Evolutionary conservation across 2,888 invertebrate species (phyloP), one percentile per base, ranked within the genome.

Genomic region (Nemurella pictetii): DNA sequence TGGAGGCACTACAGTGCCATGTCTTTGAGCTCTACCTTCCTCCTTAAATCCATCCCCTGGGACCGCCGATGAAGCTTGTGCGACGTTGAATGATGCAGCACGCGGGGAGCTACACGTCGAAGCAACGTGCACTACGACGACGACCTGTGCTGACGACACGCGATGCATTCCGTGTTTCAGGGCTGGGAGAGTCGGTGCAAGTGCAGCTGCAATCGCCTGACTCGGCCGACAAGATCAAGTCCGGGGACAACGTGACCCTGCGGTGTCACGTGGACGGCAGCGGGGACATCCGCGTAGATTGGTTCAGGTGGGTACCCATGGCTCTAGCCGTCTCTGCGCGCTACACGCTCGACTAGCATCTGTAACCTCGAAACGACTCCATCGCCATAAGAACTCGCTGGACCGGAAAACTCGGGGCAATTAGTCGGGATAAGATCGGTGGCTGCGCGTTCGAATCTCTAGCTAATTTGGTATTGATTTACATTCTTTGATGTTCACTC

Each of bases 261-360:
- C 91, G 93, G 87, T 95, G 95, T 90, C 92, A 93, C 88, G 92
- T 93, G 86, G 93, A 94, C 86, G 95, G 94, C 84, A 93, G 93
- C 86, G 94, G 94, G 28, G 93, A 94, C 87, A 92, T 94, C 86
- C 91, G 91, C 87, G 92, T 93, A 89, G 93, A 94, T 88, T 95
- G 95, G 95, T 94, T 93, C 91, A 92, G 92, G 94, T 93, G 89
- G 90, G 91, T 75, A 12, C n/a, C n/a, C n/a, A n/a, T n/a, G 30
- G n/a, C n/a, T n/a, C n/a, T n/a, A n/a, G n/a, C 27, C 27, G 27
- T 30, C n/a, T 55, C 29, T 27, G 20, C 30, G 28, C 27, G 30
- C 27, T 0, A 32, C 27, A 30, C n/a, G 28, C 0, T 25, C n/a
- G n/a, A n/a, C n/a, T n/a, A n/a, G n/a, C n/a, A n/a, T n/a, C n/a